Evolutionary conservation across 1,140 invertebrate species (phyloP), one percentile per base, ranked within the genome.

Genomic region (Nylanderia fulva): DNA sequence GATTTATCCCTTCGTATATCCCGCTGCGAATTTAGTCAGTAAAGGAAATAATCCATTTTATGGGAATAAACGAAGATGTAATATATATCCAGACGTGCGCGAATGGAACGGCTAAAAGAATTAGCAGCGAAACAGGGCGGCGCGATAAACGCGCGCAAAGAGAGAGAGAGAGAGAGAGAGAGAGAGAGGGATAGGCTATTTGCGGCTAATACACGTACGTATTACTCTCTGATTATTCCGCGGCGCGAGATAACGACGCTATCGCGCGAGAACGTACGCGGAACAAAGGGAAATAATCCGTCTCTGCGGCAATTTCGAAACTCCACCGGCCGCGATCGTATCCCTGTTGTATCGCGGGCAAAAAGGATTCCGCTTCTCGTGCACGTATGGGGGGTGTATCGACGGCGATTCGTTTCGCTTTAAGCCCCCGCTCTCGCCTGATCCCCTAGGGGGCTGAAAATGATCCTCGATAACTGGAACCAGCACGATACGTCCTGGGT

Each of bases 351-450:
- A 89, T 92, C 90, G 91, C 88, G 86, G 84, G 82, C 66, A 85
- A 91, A 93, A 92, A 90, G 86, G 92, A 92, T 91, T 92, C 87
- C 75, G 74, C 87, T 91, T 89, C 85, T 90, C 90, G 91, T 85
- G 85, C 90, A 86, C 88, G 91, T 91, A 92, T 83, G 83, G 77
- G 77, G 61, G 83, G 80, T 91, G 86, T 93, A 93, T 93, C 91
- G 92, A 90, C 87, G 91, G 90, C 91, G 91, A 93, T 93, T 93
- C 92, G 92, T 94, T 94, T 92, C 90, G 90, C 91, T 93, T 93
- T 94, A 94, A 94, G 90, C 90, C 86, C 86, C 89, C 77, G 87
- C 87, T 91, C 90, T 89, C 87, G 84, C 69, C 82, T 87, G 82
- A 93, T 92, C 86, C 92, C 90, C 88, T 88, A 85, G 88, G 85